Evolutionary conservation across 2,797 vertebrate species (phyloP).

Genomic region (Malurus splendens): DNA sequence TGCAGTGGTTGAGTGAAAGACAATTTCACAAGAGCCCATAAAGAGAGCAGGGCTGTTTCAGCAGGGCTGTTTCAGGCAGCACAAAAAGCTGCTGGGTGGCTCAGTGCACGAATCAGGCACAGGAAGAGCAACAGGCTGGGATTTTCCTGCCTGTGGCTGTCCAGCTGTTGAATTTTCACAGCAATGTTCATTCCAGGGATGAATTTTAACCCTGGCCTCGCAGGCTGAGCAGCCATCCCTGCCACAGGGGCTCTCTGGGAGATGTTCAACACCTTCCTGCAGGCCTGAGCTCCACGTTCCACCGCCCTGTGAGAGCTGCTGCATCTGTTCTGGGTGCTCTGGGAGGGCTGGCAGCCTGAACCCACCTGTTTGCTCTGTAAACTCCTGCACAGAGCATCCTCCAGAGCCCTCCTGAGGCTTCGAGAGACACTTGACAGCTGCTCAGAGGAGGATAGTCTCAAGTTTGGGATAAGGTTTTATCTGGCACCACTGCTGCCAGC

Average conservation of each 20-base stretch:
- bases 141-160: background rate
- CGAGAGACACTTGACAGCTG: background rate
- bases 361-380: background rate
- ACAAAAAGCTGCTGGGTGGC: background rate
- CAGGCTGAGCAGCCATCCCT: background rate
- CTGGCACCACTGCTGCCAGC: background rate
- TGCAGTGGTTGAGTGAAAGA: accelerated
- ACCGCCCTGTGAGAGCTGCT: background rate
- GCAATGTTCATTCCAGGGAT: background rate
- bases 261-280: background rate
- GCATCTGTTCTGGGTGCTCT: accelerated
- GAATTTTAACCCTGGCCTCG: background rate
- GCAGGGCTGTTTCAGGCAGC: background rate
- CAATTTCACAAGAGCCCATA: background rate
- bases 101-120: accelerated
- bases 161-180: background rate
- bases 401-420: background rate
- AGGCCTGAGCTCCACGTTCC: background rate
- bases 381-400: background rate
- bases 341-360: background rate
- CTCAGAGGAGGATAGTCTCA: background rate
- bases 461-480: background rate
- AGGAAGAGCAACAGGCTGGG: background rate
- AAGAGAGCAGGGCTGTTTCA: background rate
- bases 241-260: background rate